Percentiles rank a stretch among this genome's conserved stretches.
Conservation (phyloP, 53 echinoderm and acorn worm species). For the Holothuria scabra region DNA sequence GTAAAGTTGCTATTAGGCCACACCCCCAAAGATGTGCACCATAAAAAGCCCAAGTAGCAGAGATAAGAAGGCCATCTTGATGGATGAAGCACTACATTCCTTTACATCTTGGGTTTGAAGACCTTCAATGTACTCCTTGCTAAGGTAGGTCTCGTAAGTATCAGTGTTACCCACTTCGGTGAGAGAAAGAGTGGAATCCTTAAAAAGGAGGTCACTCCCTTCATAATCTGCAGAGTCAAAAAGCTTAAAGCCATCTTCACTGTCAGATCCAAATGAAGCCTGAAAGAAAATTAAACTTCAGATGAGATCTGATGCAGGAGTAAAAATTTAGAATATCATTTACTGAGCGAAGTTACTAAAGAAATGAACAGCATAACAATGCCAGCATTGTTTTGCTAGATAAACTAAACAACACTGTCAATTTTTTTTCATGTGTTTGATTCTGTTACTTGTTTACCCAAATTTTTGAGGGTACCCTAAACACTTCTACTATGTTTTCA, state of each 20-base stretch:
- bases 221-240: conserved; percentile 53
- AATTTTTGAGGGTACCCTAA: too few relatives aligned
- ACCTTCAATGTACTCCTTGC: neutral
- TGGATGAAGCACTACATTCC: neutral
- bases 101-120: neutral
- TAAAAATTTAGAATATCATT: too few relatives aligned
- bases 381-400: too few relatives aligned
- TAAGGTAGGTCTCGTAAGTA: neutral
- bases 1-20: neutral
- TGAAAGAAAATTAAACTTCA: too few relatives aligned
- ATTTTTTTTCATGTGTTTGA: too few relatives aligned
- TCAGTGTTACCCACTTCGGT: conserved; percentile 29
- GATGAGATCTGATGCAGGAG: too few relatives aligned
- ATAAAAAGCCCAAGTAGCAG: neutral
- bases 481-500: too few relatives aligned
- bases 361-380: too few relatives aligned
- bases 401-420: too few relatives aligned
- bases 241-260: conserved; percentile 47
- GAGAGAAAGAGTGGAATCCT: conserved; percentile 58
- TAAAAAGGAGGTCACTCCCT: conserved; percentile 65
- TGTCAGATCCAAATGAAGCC: too few relatives aligned
- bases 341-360: too few relatives aligned
- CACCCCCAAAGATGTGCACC: neutral
- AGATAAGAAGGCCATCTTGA: neutral
- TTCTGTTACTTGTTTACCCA: too few relatives aligned